Evolutionary conservation across 2,888 invertebrate genomes (phyloP).

Genomic region (Hoplodrina ambigua): DNA sequence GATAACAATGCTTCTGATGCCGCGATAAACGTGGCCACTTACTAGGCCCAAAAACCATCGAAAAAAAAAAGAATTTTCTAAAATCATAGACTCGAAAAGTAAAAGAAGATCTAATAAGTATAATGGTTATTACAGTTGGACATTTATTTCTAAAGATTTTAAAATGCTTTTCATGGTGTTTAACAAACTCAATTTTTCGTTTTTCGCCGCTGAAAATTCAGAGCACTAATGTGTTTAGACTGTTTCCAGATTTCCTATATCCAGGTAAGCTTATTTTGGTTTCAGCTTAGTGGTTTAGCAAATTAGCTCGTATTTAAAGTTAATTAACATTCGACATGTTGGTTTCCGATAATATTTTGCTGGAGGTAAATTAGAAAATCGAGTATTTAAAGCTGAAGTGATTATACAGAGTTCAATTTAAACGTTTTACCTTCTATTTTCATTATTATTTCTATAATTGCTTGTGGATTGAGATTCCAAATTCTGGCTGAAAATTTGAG

Average conservation of each 20-base stretch:
- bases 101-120: too few species aligned
- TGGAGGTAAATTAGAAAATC: slow-evolving; percentile 4
- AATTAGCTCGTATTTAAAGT: slow-evolving; percentile 28
- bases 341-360: slow-evolving; percentile 25
- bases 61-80: too few species aligned
- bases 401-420: slow-evolving; percentile 2
- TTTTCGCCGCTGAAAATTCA: background rate
- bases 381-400: slow-evolving; percentile 1
- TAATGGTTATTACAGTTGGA: too few species aligned
- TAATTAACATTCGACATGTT: slow-evolving; percentile 18
- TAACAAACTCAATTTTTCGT: background rate
- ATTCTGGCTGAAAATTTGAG: too few species aligned
- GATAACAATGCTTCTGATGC: too few species aligned
- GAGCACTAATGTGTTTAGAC: background rate
- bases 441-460: background rate
- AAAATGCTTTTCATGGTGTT: background rate
- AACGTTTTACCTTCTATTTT: background rate
- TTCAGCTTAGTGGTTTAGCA: slow-evolving; percentile 12
- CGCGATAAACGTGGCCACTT: too few species aligned
- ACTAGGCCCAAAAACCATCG: too few species aligned
- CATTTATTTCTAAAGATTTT: background rate
- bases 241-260: slow-evolving; percentile 1
- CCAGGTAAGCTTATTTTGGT: slow-evolving; percentile 10
- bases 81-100: too few species aligned
- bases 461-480: background rate